Evolutionary conservation across 2,888 invertebrate genomes (phyloP).

Genomic region (Merodon equestris): DNA sequence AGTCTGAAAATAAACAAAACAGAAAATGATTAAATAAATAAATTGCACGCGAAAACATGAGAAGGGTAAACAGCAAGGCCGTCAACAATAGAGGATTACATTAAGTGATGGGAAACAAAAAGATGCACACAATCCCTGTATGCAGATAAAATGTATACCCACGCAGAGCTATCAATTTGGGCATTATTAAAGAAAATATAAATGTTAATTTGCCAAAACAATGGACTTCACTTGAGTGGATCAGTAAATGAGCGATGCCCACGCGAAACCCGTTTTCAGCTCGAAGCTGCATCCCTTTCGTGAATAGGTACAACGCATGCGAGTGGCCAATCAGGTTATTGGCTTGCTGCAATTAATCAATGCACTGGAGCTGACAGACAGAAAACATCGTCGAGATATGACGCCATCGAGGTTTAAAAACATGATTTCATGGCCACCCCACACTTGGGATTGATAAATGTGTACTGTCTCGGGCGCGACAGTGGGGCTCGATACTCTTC

Average conservation of each 20-base stretch:
- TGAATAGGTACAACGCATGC: background rate
- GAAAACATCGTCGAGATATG: conserved; percentile 52
- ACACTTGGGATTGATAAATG: conserved; percentile 28
- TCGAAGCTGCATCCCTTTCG: conserved; percentile 9
- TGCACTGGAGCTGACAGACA: conserved; percentile 27
- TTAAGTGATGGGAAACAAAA: no score
- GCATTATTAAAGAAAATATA: no score
- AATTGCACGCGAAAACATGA: conserved; percentile 23
- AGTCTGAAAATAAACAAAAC: conserved; percentile 47
- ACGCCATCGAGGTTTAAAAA: conserved; percentile 49
- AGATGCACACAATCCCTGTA: no score
- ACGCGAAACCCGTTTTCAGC: conserved; percentile 34
- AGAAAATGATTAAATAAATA: conserved; percentile 34
- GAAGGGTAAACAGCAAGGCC: conserved; percentile 12
- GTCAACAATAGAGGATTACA: background rate
- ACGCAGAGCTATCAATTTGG: no score
- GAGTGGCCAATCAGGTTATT: conserved; percentile 18
- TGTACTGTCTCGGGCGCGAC: background rate
- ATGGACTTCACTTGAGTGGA: conserved; percentile 13
- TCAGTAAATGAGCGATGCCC: conserved; percentile 18
- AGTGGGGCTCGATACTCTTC: conserved; percentile 21
- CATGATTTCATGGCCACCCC: conserved; percentile 60
- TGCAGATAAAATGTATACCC: no score
- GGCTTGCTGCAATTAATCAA: conserved; percentile 61
- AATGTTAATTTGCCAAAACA: conserved; percentile 24